These are phyloP conservation scores for Hyalella azteca DNA, from an alignment of 2,888 invertebrate genomes.

Conservation along the genomic window DNA sequence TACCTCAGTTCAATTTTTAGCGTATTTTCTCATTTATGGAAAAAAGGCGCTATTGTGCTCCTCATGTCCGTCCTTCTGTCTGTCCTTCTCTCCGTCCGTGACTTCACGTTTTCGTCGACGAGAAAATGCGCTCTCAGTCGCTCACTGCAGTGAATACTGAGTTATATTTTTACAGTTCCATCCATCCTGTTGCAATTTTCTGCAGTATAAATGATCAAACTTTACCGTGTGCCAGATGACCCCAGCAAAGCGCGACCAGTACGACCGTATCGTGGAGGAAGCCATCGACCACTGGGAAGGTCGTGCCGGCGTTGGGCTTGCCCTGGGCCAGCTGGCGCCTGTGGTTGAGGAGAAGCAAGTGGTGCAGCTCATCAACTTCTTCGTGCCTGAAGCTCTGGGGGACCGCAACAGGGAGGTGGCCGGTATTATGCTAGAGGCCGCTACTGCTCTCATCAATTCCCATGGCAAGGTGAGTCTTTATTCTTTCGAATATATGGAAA, in stretches of 20 bases:
- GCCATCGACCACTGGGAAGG: constrained; percentile 90
- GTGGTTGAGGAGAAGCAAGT: constrained; percentile 74
- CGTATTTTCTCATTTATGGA: too few species aligned
- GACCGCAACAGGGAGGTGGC: constrained; percentile 80
- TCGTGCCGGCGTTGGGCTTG: constrained; percentile 85
- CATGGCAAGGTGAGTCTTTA: constrained; percentile 83
- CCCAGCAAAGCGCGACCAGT: constrained; percentile 85
- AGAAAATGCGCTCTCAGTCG: too few species aligned
- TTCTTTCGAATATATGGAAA: too few species aligned
- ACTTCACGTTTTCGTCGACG: too few species aligned
- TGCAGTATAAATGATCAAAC: too few species aligned
- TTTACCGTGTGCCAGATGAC: constrained; percentile 69
- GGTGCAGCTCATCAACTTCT: constrained; percentile 69
- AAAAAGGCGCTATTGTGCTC: too few species aligned
- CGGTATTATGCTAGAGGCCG: constrained; percentile 90
- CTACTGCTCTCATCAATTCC: constrained; percentile 86
- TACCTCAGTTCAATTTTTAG: too few species aligned
- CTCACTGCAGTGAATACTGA: too few species aligned
- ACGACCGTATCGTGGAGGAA: constrained; percentile 85
- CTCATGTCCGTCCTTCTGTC: too few species aligned
- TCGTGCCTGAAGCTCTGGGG: constrained; percentile 83
- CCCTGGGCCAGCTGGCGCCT: constrained; percentile 79
- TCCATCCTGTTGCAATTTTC: too few species aligned
- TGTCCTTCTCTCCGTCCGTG: too few species aligned
- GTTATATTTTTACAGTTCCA: too few species aligned